Evolutionary conservation across 2,113 vertebrate genomes (phyloP), one percentile per base, ranked within the genome.

Genomic region (Aspiorhynchus laticeps): DNA sequence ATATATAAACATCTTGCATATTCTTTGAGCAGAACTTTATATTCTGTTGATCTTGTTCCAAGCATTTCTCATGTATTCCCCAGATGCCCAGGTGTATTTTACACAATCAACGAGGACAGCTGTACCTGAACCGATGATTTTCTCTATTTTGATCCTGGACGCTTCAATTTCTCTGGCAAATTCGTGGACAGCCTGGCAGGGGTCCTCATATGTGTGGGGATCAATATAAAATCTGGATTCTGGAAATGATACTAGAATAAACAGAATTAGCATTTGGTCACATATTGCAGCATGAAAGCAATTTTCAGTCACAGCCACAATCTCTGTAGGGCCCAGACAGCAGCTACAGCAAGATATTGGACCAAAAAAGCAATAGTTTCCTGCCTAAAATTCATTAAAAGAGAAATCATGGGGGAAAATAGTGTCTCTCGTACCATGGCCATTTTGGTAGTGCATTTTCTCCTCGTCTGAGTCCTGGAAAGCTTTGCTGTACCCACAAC

Each of bases 401-500:
- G 63, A 63, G 38, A 90, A 87, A 91, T 92, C 91, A 71, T 82
- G 90, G 53, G 83, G 85, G 7, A 85, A 69, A 86, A 88, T 51
- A 67, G 85, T 19, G 71, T 41, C 61, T 89, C 91, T 93, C 96
- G 92, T 94, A 99, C 98, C 97, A 81, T 99, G 97, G 24, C 98
- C 97, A 0, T 98, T 98, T 93, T 98, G 97, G 92, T 98, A 99
- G 90, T 99, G 97, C 97, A 97, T 99, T 94, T 99, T 98, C 93
- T 99, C 98, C 90, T 99, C 98, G 0, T 99, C 98, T 0, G 98
- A 96, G 91, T 99, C 97, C 93, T 99, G 98, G 95, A 98, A 97
- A 65, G 98, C 98, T 89, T 99, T 99, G 93, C 98, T 99, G 95
- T 99, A 99, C 61, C 98, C 98, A 0, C 98, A 99, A 93, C 97